Conservation (phyloP, 2,113 vertebrate genomes). For the Trematomus loennbergii region DNA sequence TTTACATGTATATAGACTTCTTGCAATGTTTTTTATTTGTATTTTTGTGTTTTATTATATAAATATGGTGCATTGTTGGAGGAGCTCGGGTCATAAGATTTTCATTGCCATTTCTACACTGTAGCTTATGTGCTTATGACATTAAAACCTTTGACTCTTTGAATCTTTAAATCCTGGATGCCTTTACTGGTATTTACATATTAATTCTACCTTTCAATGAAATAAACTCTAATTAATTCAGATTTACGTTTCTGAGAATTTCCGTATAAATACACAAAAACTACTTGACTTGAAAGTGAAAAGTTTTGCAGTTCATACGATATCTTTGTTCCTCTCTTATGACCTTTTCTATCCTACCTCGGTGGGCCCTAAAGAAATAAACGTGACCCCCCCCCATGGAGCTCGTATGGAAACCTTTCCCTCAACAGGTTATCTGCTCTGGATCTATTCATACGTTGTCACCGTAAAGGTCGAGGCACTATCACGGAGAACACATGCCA, state of each 20-base stretch:
- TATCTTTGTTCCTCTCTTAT: background rate
- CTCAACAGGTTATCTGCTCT: background rate
- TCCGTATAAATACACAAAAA: background rate
- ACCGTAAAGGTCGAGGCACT: slow-evolving; percentile 34
- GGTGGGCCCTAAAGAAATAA: background rate
- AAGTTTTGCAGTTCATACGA: background rate
- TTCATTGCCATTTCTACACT: too few species aligned
- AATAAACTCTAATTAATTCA: background rate
- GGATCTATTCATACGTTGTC: background rate
- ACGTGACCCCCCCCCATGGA: background rate
- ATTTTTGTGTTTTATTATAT: too few species aligned
- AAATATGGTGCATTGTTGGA: too few species aligned
- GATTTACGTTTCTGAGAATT: background rate
- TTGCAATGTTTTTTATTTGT: too few species aligned
- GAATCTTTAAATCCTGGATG: too few species aligned
- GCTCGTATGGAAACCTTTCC: background rate
- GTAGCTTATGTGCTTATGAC: too few species aligned
- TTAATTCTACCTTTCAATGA: background rate
- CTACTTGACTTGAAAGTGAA: background rate
- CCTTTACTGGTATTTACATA: background rate
- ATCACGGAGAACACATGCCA: background rate
- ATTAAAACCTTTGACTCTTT: too few species aligned
- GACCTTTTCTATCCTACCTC: slow-evolving; percentile 5
- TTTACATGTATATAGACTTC: too few species aligned
- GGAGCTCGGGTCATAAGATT: too few species aligned